Evolutionary conservation across 2,888 invertebrate species (phyloP).

Genomic region (Drosophila kambysellisi): DNA sequence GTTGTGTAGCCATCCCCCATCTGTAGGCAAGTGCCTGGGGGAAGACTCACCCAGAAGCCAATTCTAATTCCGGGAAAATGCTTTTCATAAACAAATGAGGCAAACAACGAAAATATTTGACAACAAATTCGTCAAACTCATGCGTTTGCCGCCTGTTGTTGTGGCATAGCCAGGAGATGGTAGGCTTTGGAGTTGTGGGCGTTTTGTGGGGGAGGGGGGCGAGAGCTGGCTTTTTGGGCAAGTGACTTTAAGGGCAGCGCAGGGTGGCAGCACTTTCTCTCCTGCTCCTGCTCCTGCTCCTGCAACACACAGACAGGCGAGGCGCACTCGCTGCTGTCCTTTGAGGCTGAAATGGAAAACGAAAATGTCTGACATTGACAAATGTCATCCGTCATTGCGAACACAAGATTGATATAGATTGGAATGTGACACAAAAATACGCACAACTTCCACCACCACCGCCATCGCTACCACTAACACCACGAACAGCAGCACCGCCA

Average conservation of each 20-base stretch:
- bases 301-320: slow-evolving; percentile 21
- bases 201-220: slow-evolving; percentile 21
- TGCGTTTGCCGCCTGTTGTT: slow-evolving; percentile 53
- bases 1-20: slow-evolving; percentile 9
- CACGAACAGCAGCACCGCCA: slow-evolving; percentile 16
- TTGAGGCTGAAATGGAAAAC: slow-evolving; percentile 82
- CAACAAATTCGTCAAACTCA: slow-evolving; percentile 82
- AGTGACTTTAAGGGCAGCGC: slow-evolving; percentile 69
- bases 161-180: slow-evolving; percentile 32
- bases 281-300: slow-evolving; percentile 11
- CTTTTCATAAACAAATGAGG: slow-evolving; percentile 70
- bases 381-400: slow-evolving; percentile 86
- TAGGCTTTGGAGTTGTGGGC: slow-evolving; percentile 31
- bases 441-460: slow-evolving; percentile 71
- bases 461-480: slow-evolving; percentile 25
- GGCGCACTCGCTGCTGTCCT: slow-evolving; percentile 59
- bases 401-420: slow-evolving; percentile 86
- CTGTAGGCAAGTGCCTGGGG: slow-evolving; percentile 24
- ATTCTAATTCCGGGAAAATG: slow-evolving; percentile 75
- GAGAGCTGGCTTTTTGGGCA: slow-evolving; percentile 53
- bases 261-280: slow-evolving; percentile 30
- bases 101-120: slow-evolving; percentile 80
- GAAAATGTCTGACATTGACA: slow-evolving; percentile 86
- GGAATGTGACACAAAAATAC: slow-evolving; percentile 85
- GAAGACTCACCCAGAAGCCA: slow-evolving; percentile 56